A percentile compares a stretch with the other conserved stretches of the same genome.
phyloP scores from a whole-genome alignment of 2,888 invertebrate species.

The Tachystola acroxantha region DNA sequence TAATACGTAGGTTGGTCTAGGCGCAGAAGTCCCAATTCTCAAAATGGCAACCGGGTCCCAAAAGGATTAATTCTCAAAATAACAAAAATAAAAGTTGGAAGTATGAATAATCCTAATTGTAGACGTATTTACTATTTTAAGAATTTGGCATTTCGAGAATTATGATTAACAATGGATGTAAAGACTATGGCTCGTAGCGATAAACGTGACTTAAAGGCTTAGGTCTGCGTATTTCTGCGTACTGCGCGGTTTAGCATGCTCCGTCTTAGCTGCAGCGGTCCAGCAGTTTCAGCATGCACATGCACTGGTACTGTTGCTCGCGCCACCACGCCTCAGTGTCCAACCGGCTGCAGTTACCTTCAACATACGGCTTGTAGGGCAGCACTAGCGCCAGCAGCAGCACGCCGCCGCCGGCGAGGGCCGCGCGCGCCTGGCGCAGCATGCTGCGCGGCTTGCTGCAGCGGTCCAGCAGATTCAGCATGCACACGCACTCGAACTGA shows the following conservation, averaged over 20 bases:
- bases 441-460: conserved; percentile 91
- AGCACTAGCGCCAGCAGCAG: conserved; percentile 94
- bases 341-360: conserved; percentile 87
- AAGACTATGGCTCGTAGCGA: too few relatives aligned
- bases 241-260: conserved; percentile 88
- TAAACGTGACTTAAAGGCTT: too few relatives aligned
- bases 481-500: conserved; percentile 88
- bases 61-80: too few relatives aligned
- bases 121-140: too few relatives aligned
- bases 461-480: conserved; percentile 96
- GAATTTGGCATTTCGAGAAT: too few relatives aligned
- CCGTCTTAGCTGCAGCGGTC: conserved; percentile 93
- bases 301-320: conserved; percentile 84
- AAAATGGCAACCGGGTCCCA: too few relatives aligned
- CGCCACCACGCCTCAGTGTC: conserved; percentile 84
- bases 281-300: conserved; percentile 94
- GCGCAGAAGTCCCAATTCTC: too few relatives aligned
- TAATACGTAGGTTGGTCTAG: too few relatives aligned
- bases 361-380: conserved; percentile 96
- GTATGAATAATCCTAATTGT: too few relatives aligned
- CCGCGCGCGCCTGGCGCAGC: conserved; percentile 84
- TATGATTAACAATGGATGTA: too few relatives aligned
- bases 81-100: too few relatives aligned
- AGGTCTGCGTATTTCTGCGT: too few relatives aligned
- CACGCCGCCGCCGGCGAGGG: conserved; percentile 85